Evolutionary conservation across 2,888 invertebrate genomes (phyloP), one percentile per base, ranked within the genome.

Genomic region (Polyommatus icarus): DNA sequence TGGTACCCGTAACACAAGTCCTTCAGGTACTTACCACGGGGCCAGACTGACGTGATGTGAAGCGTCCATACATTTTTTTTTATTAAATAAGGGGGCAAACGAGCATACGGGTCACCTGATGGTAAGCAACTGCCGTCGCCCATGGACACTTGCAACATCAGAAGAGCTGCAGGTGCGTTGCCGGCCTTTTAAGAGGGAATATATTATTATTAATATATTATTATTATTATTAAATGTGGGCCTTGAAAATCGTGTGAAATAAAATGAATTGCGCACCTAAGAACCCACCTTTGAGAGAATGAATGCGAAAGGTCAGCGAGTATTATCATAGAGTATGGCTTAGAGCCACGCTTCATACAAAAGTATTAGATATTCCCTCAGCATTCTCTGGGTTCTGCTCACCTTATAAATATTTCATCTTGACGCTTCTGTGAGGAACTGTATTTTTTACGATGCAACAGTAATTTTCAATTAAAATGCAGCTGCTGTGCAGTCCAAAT

Each of bases 401-500:
- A 15, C 29, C 67, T 67, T 67, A 67, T 67, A 67, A 67, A 67
- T 67, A 67, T 67, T 67, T 67, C 67, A 67, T 67, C 67, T 67
- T 29, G 67, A 32, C 29, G 67, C 67, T 67, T 67, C 67, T 32
- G 67, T 67, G 32, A 67, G 24, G 61, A 61, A 24, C 29, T 67
- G 67, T 67, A 67, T 67, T 67, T 61, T 67, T 67, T 29, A 67
- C 18, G 18, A 67, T 24, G 61, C 67, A 15, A 32, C 32, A 29
- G 12, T 29, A 29, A 67, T 32, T 67, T 67, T 1, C 67, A 67
- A 67, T 67, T 32, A 67, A 67, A 32, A 67, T 32, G 29, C 29
- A 32, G 67, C 3, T 24, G 8, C 3, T 61, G 29, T 59, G n/a
- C 8, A 10, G 8, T 3, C 18, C 20, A 59, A 59, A 59, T 59